Conservation (phyloP, 2,888 invertebrate genomes). For the Mythimna vitellina region DNA sequence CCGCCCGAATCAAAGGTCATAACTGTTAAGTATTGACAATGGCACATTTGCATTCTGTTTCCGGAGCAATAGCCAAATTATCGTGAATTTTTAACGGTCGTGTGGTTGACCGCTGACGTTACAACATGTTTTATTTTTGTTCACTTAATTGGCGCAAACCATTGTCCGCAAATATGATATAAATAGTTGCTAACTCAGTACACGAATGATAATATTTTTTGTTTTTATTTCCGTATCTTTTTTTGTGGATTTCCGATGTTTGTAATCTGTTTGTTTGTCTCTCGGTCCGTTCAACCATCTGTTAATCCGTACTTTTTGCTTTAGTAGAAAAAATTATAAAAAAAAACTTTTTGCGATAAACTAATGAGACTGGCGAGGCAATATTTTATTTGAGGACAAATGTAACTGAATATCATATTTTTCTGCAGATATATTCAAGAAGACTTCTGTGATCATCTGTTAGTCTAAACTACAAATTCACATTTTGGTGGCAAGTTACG, state of each 20-base stretch:
- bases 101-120: conserved; percentile 81
- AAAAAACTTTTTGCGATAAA: not conserved
- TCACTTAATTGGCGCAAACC: conserved; percentile 39
- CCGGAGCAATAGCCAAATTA: conserved; percentile 85
- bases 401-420: not conserved
- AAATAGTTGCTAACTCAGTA: conserved; percentile 41
- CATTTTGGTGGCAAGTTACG: not conserved
- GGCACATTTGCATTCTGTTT: conserved; percentile 86
- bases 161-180: conserved; percentile 42
- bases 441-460: not conserved
- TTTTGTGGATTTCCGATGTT: conserved; percentile 15
- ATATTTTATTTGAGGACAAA: not conserved
- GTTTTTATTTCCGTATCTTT: conserved; percentile 25
- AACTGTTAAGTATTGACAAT: conserved; percentile 83
- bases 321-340: conserved; percentile 9
- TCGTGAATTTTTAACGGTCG: conserved; percentile 81
- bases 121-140: conserved; percentile 57
- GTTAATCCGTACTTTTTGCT: conserved; percentile 9
- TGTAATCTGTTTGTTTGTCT: conserved; percentile 30
- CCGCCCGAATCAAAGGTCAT: conserved; percentile 80
- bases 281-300: conserved; percentile 22
- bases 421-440: not conserved
- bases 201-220: conserved; percentile 8
- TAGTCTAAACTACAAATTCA: no score
- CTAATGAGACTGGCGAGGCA: no score